These are phyloP conservation scores for Drosophila seguyi DNA, from an alignment of 1,140 invertebrate genomes.

Conservation along the genomic window DNA sequence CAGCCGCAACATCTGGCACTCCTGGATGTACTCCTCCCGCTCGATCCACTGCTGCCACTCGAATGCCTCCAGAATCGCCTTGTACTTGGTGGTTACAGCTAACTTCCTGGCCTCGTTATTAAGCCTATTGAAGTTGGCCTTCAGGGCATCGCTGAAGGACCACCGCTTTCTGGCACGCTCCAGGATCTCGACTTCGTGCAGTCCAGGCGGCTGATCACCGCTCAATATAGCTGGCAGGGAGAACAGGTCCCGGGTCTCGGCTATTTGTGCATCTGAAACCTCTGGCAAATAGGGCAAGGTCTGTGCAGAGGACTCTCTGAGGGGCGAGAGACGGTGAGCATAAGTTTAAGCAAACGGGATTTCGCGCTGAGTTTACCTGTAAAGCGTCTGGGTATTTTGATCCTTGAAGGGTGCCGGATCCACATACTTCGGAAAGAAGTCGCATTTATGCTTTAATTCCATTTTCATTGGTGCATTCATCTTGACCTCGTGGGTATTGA, in stretches of 20 bases:
- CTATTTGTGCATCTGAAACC: slow-evolving; percentile 82
- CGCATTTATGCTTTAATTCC: slow-evolving; percentile 52
- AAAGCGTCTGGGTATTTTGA: slow-evolving; percentile 71
- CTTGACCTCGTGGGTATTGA: slow-evolving; percentile 53
- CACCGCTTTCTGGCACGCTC: slow-evolving; percentile 80
- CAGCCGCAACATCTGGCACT: slow-evolving; percentile 87
- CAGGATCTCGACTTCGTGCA: slow-evolving; percentile 74
- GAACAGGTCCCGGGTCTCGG: slow-evolving; percentile 60
- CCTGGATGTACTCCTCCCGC: slow-evolving; percentile 87
- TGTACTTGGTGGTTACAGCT: slow-evolving; percentile 33
- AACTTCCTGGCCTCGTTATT: slow-evolving; percentile 35
- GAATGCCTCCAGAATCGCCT: slow-evolving; percentile 71
- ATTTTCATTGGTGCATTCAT: slow-evolving; percentile 32
- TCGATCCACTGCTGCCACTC: slow-evolving; percentile 84
- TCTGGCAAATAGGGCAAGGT: slow-evolving; percentile 89
- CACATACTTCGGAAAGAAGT: slow-evolving; percentile 54
- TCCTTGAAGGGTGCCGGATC: slow-evolving; percentile 52
- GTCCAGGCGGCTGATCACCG: slow-evolving; percentile 63
- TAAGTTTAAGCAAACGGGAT: neutral
- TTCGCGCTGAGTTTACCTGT: slow-evolving; percentile 44
- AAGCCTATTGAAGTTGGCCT: slow-evolving; percentile 51
- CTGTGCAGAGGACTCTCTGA: slow-evolving; percentile 89
- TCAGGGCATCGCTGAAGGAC: slow-evolving; percentile 71
- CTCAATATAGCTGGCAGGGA: slow-evolving; percentile 58
- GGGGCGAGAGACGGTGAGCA: neutral